Evolutionary conservation across 1,140 invertebrate genomes (phyloP), one percentile per base, ranked within the genome.

Genomic region (Thaumatotibia leucotreta): DNA sequence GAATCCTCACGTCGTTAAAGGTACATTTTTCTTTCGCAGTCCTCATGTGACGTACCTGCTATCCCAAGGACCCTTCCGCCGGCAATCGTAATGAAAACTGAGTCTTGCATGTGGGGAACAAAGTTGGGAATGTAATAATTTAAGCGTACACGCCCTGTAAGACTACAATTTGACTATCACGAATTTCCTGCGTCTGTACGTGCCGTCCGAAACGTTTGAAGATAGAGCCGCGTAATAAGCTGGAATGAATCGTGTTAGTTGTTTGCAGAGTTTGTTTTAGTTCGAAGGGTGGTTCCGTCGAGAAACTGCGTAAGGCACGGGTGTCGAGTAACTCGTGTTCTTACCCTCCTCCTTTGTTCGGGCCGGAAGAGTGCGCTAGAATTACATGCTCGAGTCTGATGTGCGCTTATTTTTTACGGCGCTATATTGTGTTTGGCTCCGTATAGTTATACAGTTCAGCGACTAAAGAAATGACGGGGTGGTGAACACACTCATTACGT

Each of bases 151-250:
- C 77, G 74, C 86, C 78, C 79, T 71, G 84, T 88, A 88, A 89
- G 86, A 88, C 88, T 90, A 89, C 85, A 90, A 90, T 90, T 90
- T 90, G 88, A 90, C 88, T 90, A 90, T 89, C 88, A 85, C 85
- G 85, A 88, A 90, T 88, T 89, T 89, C 83, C 87, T 84, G 81
- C 80, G 79, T 80, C 65, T 69, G 66, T 27, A 58, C 24, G 24
- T 76, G 70, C 75, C 75, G 69, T 79, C 64, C 69, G 76, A 83
- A 90, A 88, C 67, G 82, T 86, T 72, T 77, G 72, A 88, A 83
- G 76, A 62, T 64, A 64, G 64, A 17, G 50, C 50, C 61, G 49
- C 63, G 74, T 67, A 32, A 32, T 65, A 68, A 75, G 65, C 68
- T 63, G 78, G 86, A 82, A 68, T 81, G 66, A 67, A 70, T 64